phyloP scores from a whole-genome alignment of 2,888 invertebrate genomes.

The Sphaeridia pumilis region DNA sequence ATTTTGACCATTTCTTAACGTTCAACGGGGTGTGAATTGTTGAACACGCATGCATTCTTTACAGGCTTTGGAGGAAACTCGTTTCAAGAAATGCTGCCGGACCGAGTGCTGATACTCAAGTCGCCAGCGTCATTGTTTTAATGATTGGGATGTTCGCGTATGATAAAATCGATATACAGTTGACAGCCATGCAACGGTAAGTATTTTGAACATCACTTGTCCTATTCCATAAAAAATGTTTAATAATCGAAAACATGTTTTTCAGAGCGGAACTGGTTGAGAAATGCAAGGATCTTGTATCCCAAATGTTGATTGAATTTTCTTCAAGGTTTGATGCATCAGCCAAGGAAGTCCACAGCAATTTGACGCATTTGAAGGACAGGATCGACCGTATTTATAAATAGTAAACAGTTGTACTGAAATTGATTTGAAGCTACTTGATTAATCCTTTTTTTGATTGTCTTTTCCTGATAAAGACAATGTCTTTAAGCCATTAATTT shows the following conservation, averaged over 20 bases:
- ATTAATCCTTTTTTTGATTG: too few species aligned
- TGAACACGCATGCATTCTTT: not conserved
- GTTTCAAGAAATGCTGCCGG: slow-evolving; percentile 18
- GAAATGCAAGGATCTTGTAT: slow-evolving; percentile 31
- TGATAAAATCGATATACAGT: slow-evolving; percentile 22
- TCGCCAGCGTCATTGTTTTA: slow-evolving; percentile 30
- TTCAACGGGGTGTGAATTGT: too few species aligned
- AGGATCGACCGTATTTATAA: slow-evolving; percentile 27
- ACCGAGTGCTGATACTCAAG: slow-evolving; percentile 23
- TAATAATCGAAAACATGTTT: too few species aligned
- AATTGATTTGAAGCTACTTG: too few species aligned
- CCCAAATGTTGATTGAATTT: slow-evolving; percentile 34
- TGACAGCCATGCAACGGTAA: slow-evolving; percentile 18
- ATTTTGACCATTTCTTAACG: not conserved
- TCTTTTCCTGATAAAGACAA: too few species aligned
- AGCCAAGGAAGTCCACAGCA: slow-evolving; percentile 17
- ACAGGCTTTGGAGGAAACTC: slow-evolving; percentile 29
- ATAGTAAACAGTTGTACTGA: too few species aligned
- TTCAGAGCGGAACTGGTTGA: slow-evolving; percentile 31
- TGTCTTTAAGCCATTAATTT: too few species aligned
- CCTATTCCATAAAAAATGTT: too few species aligned
- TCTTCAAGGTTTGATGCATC: slow-evolving; percentile 32
- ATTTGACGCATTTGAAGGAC: slow-evolving; percentile 21
- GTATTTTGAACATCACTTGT: too few species aligned
- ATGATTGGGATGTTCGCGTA: slow-evolving; percentile 30